Percentiles rank a stretch among this genome's conserved stretches.
Evolutionary conservation across 2,888 invertebrate genomes (phyloP).

Genomic region (Macaria notata): DNA sequence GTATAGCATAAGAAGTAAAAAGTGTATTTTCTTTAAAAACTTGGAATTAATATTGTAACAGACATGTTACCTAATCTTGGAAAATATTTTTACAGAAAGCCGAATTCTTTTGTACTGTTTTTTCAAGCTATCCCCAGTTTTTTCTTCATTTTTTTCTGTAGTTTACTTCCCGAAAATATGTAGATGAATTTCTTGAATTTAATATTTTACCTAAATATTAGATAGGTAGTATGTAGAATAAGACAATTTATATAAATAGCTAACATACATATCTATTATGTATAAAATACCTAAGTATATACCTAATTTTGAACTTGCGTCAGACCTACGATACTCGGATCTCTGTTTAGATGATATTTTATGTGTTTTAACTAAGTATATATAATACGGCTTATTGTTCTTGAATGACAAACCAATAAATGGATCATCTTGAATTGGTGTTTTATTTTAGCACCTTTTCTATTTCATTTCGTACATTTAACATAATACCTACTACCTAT

Average conservation of each 20-base stretch:
- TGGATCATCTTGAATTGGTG: conserved; percentile 67
- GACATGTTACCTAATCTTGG: too few species aligned
- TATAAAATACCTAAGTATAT: neutral
- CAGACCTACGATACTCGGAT: conserved; percentile 64
- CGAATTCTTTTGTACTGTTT: too few species aligned
- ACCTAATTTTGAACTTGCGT: conserved; percentile 70
- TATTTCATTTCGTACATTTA: neutral
- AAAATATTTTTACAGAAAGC: too few species aligned
- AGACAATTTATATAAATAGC: conserved; percentile 41
- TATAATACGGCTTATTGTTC: conserved; percentile 70
- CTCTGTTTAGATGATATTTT: conserved; percentile 62
- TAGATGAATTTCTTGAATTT: conserved; percentile 35
- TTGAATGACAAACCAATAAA: conserved; percentile 74
- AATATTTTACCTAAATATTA: conserved; percentile 39
- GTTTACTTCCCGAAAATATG: too few species aligned
- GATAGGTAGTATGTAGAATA: conserved; percentile 43
- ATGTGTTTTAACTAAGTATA: conserved; percentile 62
- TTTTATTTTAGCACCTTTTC: conserved; percentile 54
- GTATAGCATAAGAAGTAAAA: too few species aligned
- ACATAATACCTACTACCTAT: too few species aligned
- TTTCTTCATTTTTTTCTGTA: too few species aligned
- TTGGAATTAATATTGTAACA: too few species aligned
- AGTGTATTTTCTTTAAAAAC: too few species aligned
- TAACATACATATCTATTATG: conserved; percentile 19
- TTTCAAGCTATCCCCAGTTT: too few species aligned